These are phyloP conservation scores for Ptychoptera albimana DNA, from an alignment of 2,888 invertebrate species.

Conservation along the genomic window DNA sequence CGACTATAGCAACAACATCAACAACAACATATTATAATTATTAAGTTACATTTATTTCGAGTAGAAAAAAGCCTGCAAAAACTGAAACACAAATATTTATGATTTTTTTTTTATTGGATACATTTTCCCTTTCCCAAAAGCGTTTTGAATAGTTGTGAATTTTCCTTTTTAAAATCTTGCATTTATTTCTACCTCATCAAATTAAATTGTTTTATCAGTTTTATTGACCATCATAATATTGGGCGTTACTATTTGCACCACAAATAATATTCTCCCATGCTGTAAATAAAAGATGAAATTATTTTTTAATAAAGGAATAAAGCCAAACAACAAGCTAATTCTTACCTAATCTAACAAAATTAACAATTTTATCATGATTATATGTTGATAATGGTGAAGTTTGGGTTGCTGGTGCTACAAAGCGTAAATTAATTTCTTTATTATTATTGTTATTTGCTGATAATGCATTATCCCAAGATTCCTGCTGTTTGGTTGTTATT, in stretches of 20 bases:
- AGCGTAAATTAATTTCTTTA: conserved; percentile 16
- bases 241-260: conserved; percentile 35
- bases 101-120: too few relatives aligned
- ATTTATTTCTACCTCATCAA: neutral
- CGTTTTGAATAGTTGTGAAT: too few relatives aligned
- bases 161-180: neutral
- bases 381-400: conserved; percentile 23
- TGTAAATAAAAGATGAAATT: conserved; percentile 29
- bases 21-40: too few relatives aligned
- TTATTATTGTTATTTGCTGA: conserved; percentile 12
- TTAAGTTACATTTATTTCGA: too few relatives aligned
- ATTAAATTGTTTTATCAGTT: conserved; percentile 5
- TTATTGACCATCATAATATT: conserved; percentile 40
- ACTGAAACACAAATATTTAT: too few relatives aligned
- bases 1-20: too few relatives aligned
- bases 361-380: conserved; percentile 44
- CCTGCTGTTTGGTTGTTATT: neutral
- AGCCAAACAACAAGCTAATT: conserved; percentile 9
- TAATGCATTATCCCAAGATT: neutral
- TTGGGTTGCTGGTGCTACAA: conserved; percentile 21
- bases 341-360: conserved; percentile 45
- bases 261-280: conserved; percentile 59
- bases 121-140: too few relatives aligned
- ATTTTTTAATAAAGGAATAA: neutral
- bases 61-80: too few relatives aligned